A percentile compares a stretch with the other conserved stretches of the same genome.
These are phyloP conservation scores for Hypomecis atomaria DNA, from an alignment of 2,888 invertebrate genomes.

Conservation along the genomic window DNA sequence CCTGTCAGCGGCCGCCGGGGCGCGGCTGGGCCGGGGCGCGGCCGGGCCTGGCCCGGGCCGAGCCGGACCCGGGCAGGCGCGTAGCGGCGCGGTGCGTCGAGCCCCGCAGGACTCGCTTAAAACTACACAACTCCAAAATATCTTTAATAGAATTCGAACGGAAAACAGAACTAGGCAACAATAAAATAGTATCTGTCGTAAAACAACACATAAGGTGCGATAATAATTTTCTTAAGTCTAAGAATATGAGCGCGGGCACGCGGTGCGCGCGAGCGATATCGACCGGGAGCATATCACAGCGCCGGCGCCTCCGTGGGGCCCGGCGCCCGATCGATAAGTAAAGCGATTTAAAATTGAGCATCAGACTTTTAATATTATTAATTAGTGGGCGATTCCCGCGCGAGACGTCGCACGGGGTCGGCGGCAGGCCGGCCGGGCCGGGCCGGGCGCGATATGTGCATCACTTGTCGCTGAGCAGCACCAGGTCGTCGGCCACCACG, in stretches of 20 bases:
- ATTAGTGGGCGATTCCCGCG: conserved; percentile 32
- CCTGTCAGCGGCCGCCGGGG: conserved; percentile 25
- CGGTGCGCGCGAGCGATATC: conserved; percentile 23
- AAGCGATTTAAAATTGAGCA: conserved; percentile 52
- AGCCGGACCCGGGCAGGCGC: conserved; percentile 1
- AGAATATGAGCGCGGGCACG: conserved; percentile 4
- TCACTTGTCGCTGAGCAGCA: conserved; percentile 86
- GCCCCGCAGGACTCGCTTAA: conserved; percentile 17
- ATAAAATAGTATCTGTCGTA: conserved; percentile 19
- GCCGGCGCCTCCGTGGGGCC: conserved; percentile 22
- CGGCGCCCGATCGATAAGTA: conserved; percentile 38
- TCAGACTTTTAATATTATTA: conserved; percentile 52
- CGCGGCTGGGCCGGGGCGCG: neutral
- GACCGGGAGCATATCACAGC: conserved; percentile 25
- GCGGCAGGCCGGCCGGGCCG: conserved; percentile 13
- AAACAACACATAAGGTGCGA: conserved; percentile 23
- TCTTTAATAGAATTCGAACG: conserved; percentile 12
- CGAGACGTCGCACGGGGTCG: conserved; percentile 1
- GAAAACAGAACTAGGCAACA: conserved; percentile 18
- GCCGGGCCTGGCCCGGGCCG: neutral
- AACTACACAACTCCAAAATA: conserved; percentile 29
- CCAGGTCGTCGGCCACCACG: conserved; percentile 95
- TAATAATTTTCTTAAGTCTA: conserved; percentile 4
- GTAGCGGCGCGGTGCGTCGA: conserved; percentile 3
- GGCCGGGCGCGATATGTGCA: conserved; percentile 1